These are phyloP conservation scores for Planococcus citri DNA, from an alignment of 1,140 invertebrate species.

Conservation along the genomic window DNA sequence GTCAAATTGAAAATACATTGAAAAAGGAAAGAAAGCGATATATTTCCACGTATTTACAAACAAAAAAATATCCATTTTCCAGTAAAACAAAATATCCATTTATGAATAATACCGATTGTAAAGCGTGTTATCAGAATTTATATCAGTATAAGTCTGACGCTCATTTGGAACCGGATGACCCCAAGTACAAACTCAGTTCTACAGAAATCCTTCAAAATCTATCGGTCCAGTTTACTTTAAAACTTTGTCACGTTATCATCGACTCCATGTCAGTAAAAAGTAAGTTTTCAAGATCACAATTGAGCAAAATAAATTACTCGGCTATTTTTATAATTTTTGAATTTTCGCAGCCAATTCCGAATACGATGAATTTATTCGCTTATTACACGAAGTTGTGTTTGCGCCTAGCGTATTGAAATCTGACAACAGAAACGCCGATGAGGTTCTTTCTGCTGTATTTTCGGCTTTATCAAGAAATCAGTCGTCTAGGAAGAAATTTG, in stretches of 20 bases:
- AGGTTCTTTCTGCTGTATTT: neutral
- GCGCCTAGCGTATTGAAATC: constrained; percentile 5
- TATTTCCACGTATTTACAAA: neutral
- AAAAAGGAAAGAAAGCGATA: neutral
- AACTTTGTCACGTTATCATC: neutral
- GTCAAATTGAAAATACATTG: neutral
- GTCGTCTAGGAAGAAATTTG: neutral
- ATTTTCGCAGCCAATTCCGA: neutral
- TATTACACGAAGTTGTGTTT: constrained; percentile 5
- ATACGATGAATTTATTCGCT: constrained; percentile 8
- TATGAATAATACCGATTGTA: neutral
- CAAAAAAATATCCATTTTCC: neutral
- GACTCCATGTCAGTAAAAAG: neutral
- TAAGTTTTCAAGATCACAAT: neutral
- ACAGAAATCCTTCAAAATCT: neutral
- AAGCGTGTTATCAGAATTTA: constrained; percentile 8
- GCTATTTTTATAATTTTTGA: neutral
- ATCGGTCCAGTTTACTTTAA: neutral
- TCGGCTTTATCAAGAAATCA: neutral
- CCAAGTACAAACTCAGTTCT: neutral
- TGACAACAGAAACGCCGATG: neutral
- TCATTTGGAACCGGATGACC: neutral
- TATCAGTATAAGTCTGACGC: neutral
- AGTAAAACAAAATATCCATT: constrained; percentile 13
- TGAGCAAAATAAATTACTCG: no score